Base-by-base conservation (phyloP, 2,113 vertebrate species). In the Laticauda colubrina region DNA sequence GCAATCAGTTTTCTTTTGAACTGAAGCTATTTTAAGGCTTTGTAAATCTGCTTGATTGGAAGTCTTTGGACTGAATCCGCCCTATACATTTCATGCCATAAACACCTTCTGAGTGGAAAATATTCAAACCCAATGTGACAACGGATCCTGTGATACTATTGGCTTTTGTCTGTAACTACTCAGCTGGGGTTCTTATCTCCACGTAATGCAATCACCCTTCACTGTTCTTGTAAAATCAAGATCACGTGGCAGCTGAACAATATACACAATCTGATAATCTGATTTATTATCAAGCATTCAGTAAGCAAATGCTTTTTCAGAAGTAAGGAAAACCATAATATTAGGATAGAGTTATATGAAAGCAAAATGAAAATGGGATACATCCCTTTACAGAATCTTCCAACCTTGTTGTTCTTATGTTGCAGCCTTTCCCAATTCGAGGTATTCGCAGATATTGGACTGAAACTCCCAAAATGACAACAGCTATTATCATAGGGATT, bases 151-250 rank as follows among this genome's bases (percentile, higher is more conserved):
- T 0, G 0, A 53, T 20, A 51, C 3, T 34, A n/a, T 26, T n/a
- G 48, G 48, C 69, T 88, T 34, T 88, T 48, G 21, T 59, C 10
- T 54, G 7, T 34, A 9, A 4, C 85, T 93, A 86, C 57, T 20
- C 57, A 57, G 29, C 64, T 39, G 75, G 48, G 89, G 87, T 92
- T 93, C 94, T 95, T 93, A 86, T 93, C 92, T 91, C 90, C 21
- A 85, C 48, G 24, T 45, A 75, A 12, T 93, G 85, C 55, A 92
- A 26, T 56, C 45, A 87, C 24, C 9, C 34, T 61, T 7, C 23
- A n/a, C 14, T 59, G 85, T 59, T 93, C 24, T 6, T 14, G 39
- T 8, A 7, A 54, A 53, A 86, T 45, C 43, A 59, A 93, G 87
- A 23, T 91, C 86, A 69, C 24, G 0, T 20, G 20, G 81, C 64